phyloP scores from a whole-genome alignment of 2,113 vertebrate genomes.

The Solenodon paradoxus region DNA sequence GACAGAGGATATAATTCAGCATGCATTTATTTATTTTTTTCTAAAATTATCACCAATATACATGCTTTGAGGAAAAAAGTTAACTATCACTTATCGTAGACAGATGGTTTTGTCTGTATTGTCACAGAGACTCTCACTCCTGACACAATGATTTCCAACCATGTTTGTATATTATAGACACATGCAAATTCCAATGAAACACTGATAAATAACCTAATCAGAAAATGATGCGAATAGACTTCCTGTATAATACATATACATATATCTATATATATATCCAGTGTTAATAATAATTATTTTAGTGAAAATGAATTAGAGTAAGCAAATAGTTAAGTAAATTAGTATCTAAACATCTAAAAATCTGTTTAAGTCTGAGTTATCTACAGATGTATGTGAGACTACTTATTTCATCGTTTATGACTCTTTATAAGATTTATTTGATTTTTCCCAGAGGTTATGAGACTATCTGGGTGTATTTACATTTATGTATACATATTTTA shows the following conservation, averaged over 20 bases:
- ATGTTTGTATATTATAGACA: not conserved
- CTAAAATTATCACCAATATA: not conserved
- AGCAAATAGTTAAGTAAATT: not conserved
- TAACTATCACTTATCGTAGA: not conserved
- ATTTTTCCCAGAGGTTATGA: not conserved
- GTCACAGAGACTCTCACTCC: not conserved
- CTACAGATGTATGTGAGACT: fast-evolving
- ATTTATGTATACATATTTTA: too few species aligned
- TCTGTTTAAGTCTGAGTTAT: not conserved
- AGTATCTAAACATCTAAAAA: not conserved
- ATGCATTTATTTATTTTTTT: not conserved
- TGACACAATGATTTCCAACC: not conserved
- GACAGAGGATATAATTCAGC: not conserved
- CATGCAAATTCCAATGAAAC: not conserved
- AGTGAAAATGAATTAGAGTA: not conserved
- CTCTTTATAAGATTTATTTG: not conserved
- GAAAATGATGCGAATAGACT: not conserved
- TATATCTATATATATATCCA: too few species aligned
- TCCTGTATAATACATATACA: not conserved
- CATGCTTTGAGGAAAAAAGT: not conserved
- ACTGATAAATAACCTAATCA: not conserved
- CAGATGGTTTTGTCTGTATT: not conserved
- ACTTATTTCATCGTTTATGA: not conserved
- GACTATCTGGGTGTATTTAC: not conserved
- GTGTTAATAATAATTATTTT: not conserved